These are phyloP conservation scores for Drosophila nigrodunni DNA, from an alignment of 1,140 invertebrate genomes.

Conservation along the genomic window DNA sequence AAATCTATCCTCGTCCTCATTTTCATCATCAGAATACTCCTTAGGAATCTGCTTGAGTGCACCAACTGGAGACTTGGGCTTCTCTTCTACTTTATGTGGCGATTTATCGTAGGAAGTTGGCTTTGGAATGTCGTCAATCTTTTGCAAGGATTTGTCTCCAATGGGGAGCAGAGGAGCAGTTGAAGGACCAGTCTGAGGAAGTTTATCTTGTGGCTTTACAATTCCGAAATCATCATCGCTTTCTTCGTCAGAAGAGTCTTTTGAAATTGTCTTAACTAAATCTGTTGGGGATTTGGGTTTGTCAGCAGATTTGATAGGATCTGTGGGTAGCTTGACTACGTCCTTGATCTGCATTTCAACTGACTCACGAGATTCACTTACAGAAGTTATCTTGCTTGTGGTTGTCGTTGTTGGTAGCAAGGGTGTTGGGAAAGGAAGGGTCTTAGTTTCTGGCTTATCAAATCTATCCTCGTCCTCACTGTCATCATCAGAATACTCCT, in stretches of 20 bases:
- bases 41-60: background rate
- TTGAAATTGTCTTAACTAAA: no score
- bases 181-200: no score
- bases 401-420: background rate
- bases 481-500: constrained; percentile 27
- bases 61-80: constrained; percentile 10
- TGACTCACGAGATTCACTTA: background rate
- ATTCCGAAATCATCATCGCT: no score
- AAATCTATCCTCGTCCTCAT: constrained; percentile 1
- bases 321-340: background rate
- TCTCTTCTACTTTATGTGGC: background rate
- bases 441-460: constrained; percentile 1
- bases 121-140: no score
- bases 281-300: no score
- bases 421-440: background rate
- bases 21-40: constrained; percentile 19
- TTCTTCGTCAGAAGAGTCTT: no score
- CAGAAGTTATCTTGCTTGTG: constrained; percentile 7
- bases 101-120: no score
- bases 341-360: background rate
- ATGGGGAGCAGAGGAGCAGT: no score
- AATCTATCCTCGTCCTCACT: constrained; percentile 16
- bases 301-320: background rate
- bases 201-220: no score
- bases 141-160: no score